Evolutionary conservation across 2,113 vertebrate genomes (phyloP).

Genomic region (Ophthalmolycus amberensis): DNA sequence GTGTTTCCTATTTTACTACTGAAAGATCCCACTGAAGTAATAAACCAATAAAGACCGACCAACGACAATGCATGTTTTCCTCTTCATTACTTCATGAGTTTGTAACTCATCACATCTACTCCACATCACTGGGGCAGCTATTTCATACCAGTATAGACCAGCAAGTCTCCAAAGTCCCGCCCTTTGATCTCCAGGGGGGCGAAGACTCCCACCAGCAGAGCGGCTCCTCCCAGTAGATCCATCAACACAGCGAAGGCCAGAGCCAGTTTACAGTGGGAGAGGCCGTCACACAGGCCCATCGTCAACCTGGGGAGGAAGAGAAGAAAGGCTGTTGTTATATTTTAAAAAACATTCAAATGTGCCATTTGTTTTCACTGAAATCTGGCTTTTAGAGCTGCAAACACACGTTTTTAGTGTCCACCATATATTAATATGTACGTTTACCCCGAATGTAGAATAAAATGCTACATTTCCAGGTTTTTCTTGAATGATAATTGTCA

Average conservation of each 20-base stretch:
- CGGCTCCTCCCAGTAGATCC: constrained; percentile 86
- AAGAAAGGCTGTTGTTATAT: neutral
- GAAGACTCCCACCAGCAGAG: constrained; percentile 89
- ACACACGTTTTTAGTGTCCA: neutral
- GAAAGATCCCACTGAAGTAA: neutral
- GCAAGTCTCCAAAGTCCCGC: constrained; percentile 88
- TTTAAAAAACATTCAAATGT: neutral
- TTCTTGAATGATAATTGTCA: neutral
- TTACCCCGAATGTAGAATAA: neutral
- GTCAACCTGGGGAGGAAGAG: constrained; percentile 1
- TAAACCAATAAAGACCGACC: no score
- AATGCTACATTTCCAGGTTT: neutral
- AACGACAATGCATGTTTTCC: no score
- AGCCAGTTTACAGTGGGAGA: constrained; percentile 88
- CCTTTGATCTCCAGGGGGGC: constrained; percentile 85
- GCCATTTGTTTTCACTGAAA: neutral
- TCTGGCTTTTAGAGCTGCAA: neutral
- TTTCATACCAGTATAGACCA: constrained; percentile 85
- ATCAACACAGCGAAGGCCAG: constrained; percentile 87
- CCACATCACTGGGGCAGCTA: neutral
- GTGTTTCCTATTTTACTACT: neutral
- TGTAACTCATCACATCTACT: neutral
- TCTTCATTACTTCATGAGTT: neutral
- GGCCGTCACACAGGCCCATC: constrained; percentile 74
- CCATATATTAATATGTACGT: neutral